Evolutionary conservation across 2,888 invertebrate genomes (phyloP), one percentile per base, ranked within the genome.

Genomic region (Tetropium fuscum): DNA sequence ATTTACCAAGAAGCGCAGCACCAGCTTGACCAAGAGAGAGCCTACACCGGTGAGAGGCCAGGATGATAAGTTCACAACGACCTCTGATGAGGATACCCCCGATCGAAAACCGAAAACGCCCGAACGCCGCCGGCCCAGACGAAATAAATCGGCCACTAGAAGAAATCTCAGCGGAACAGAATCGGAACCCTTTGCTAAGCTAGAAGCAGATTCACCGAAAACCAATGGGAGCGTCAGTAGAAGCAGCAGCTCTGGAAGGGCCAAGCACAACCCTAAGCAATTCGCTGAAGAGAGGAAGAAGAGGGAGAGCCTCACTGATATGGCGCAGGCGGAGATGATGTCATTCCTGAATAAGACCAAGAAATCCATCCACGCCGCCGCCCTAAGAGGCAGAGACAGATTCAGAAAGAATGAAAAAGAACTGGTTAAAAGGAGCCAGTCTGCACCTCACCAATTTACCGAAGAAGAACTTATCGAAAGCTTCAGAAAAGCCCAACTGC

Each of bases 11-110:
- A 87, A 85, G 63, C 82, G 86, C 74, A 82, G 83, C 55, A 81
- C 82, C 54, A 82, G 82, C 18, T 77, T 86, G 16, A 84, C 84
- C 18, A 83, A 83, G 51, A 87, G 90, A 66, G 90, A 90, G 59
- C 87, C 87, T 43, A 88, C 89, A 5, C 89, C 90, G 25, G 84
- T 85, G 10, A 84, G 87, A 40, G 84, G 85, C 53, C 45, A 65
- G 3, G 66, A 71, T 30, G 72, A 68, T 13, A 64, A 71, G 59
- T 44, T 62, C 11, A 69, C 69, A 22, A 72, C 72, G 27, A 69
- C 58, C 78, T 83, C 57, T 79, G 84, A 80, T 81, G 80, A 80
- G 27, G 77, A 77, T n/a, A 58, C 60, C 18, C 19, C 40, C 60
- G 65, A 69, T 58, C 34, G 48, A 22, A 61, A 68, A 44, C 76